These are phyloP conservation scores for Smutsia temminckii DNA, from an alignment of 2,797 vertebrate genomes.

Conservation along the genomic window DNA sequence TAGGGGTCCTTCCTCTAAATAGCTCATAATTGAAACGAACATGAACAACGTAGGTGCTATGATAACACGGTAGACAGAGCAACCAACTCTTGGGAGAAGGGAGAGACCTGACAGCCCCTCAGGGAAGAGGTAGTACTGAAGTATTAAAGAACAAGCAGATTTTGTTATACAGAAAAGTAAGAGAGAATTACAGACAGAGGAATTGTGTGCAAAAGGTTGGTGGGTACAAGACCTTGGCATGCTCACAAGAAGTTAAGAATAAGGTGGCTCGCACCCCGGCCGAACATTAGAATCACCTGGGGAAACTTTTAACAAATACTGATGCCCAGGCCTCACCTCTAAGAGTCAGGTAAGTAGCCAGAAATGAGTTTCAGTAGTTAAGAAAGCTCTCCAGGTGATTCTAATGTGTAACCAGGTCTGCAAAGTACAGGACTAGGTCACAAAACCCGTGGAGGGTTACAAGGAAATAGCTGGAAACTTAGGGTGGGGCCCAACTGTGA, in stretches of 20 bases:
- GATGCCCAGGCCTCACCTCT: neutral
- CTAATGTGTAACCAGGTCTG: neutral
- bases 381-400: neutral
- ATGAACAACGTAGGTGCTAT: neutral
- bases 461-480: neutral
- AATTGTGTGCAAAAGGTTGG: neutral
- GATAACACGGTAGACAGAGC: neutral
- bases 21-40: neutral
- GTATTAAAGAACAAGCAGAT: neutral
- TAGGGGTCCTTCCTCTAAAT: neutral
- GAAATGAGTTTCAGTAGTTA: neutral
- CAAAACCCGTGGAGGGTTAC: neutral
- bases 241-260: neutral
- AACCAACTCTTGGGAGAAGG: neutral
- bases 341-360: neutral
- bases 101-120: neutral
- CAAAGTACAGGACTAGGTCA: neutral
- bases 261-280: neutral
- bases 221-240: neutral
- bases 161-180: neutral
- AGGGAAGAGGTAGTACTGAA: neutral
- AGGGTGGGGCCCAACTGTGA: neutral
- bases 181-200: neutral
- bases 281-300: neutral
- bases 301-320: conserved; percentile 3